phyloP scores from a whole-genome alignment of 2,888 invertebrate genomes.

The Agrochola macilenta region DNA sequence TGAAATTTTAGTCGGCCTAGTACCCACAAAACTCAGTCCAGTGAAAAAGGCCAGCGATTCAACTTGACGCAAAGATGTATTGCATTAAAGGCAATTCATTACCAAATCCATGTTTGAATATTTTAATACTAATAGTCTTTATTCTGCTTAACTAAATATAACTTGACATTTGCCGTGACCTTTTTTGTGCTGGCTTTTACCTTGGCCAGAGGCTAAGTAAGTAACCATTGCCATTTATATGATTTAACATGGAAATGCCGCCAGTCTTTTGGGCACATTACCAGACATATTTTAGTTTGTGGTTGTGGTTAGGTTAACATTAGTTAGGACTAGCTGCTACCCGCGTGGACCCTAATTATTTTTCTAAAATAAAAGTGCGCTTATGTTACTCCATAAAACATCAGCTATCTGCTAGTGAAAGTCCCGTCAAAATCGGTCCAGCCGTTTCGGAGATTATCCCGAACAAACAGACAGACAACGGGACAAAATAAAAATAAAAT shows the following conservation, averaged over 20 bases:
- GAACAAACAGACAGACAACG: too few relatives aligned
- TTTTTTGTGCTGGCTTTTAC: neutral
- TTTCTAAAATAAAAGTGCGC: too few relatives aligned
- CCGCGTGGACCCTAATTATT: too few relatives aligned
- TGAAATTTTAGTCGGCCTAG: conserved; percentile 51
- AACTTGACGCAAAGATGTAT: conserved; percentile 83
- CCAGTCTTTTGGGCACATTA: neutral
- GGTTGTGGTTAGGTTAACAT: too few relatives aligned
- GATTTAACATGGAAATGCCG: neutral
- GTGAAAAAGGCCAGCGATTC: conserved; percentile 82
- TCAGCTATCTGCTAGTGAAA: too few relatives aligned
- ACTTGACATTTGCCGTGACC: neutral
- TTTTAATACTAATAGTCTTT: neutral
- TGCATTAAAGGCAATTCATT: conserved; percentile 46
- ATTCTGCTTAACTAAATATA: neutral
- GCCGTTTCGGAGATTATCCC: too few relatives aligned
- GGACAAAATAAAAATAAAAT: too few relatives aligned
- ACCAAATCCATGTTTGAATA: neutral
- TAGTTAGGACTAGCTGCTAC: neutral
- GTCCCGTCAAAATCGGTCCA: too few relatives aligned
- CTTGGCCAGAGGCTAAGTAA: neutral
- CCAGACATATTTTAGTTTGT: too few relatives aligned
- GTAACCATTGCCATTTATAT: too few relatives aligned
- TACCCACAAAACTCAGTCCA: conserved; percentile 80
- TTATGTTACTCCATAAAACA: too few relatives aligned